phyloP scores from a whole-genome alignment of 2,797 vertebrate species.

The Periparus ater region DNA sequence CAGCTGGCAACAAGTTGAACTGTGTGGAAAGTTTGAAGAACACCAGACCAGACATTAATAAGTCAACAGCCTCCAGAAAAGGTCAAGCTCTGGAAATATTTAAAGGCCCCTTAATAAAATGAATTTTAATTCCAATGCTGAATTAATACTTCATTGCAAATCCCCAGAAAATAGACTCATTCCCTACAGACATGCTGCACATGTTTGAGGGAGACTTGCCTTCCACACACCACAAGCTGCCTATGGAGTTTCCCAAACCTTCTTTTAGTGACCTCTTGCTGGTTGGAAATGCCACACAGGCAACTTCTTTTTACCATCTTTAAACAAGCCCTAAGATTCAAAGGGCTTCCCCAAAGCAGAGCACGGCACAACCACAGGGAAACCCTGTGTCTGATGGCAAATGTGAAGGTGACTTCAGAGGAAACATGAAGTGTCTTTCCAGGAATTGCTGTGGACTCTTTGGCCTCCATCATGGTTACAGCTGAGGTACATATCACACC shows the following conservation, averaged over 20 bases:
- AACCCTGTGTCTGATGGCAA: neutral
- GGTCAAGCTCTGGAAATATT: slow-evolving; percentile 66
- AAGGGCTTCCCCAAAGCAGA: neutral
- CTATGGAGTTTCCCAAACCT: neutral
- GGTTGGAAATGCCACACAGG: neutral
- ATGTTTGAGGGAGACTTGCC: neutral
- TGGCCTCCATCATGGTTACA: neutral
- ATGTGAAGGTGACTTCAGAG: neutral
- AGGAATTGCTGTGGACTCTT: neutral
- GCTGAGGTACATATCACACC: neutral
- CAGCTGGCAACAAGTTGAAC: slow-evolving; percentile 59
- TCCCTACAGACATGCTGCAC: neutral
- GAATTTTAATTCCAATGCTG: slow-evolving; percentile 43
- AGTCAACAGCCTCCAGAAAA: slow-evolving; percentile 60
- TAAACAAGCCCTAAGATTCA: neutral
- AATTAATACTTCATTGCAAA: slow-evolving; percentile 38
- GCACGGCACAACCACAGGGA: neutral
- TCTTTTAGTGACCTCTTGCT: neutral
- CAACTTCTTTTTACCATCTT: neutral
- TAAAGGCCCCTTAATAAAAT: slow-evolving; percentile 57
- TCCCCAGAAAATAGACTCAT: neutral
- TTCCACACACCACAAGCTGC: neutral
- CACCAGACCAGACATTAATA: slow-evolving; percentile 67
- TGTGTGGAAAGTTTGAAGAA: slow-evolving; percentile 69
- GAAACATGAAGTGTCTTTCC: neutral